These are phyloP conservation scores for Drosophila takahashii DNA, from an alignment of 1,140 invertebrate genomes.

Conservation along the genomic window DNA sequence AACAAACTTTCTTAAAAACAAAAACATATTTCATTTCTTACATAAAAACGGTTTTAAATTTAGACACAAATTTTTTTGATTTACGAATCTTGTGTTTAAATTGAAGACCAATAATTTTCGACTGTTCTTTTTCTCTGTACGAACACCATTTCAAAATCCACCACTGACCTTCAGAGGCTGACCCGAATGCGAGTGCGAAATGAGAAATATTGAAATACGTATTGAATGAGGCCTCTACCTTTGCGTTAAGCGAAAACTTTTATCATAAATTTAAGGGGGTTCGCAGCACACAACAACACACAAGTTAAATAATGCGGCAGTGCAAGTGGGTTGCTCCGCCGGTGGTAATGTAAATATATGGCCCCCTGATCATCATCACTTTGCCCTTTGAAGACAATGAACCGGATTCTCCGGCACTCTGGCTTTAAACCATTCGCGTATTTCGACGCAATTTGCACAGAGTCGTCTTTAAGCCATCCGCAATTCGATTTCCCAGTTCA, in stretches of 20 bases:
- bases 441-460: slow-evolving; percentile 1
- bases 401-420: background rate
- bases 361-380: slow-evolving; percentile 7
- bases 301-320: slow-evolving; percentile 19
- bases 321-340: slow-evolving; percentile 21
- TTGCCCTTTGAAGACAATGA: slow-evolving; percentile 29
- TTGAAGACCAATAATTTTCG: too few species aligned
- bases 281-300: slow-evolving; percentile 4
- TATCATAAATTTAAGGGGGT: slow-evolving; percentile 64
- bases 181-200: slow-evolving; percentile 2
- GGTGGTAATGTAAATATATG: slow-evolving; percentile 63
- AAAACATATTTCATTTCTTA: too few species aligned
- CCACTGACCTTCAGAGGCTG: slow-evolving; percentile 3
- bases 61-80: too few species aligned
- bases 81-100: too few species aligned
- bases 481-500: slow-evolving; percentile 15
- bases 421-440: slow-evolving; percentile 1
- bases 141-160: too few species aligned
- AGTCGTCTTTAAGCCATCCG: slow-evolving; percentile 21
- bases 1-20: too few species aligned
- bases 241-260: slow-evolving; percentile 50
- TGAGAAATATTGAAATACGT: slow-evolving; percentile 23
- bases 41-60: too few species aligned
- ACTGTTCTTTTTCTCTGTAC: too few species aligned
- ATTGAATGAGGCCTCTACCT: slow-evolving; percentile 8